Evolutionary conservation across 2,797 vertebrate genomes (phyloP).

Genomic region (Craterocephalus amniculus): DNA sequence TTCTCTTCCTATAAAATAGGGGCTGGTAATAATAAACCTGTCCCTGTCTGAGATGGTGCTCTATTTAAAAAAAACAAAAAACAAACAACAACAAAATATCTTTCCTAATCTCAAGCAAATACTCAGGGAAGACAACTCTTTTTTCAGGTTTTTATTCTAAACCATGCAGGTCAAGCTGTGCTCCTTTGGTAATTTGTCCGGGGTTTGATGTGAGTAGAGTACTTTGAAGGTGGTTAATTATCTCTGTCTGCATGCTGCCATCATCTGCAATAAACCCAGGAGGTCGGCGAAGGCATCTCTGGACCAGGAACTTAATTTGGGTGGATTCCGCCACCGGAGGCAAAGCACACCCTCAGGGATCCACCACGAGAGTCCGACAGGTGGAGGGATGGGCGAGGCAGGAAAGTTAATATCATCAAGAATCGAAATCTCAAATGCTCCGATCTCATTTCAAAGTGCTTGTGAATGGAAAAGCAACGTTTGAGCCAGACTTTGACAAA

Average conservation of each 20-base stretch:
- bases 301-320: slow-evolving; percentile 69
- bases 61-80: slow-evolving; percentile 13
- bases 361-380: slow-evolving; percentile 33
- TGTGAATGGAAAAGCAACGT: slow-evolving; percentile 44
- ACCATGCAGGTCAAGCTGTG: slow-evolving; percentile 8
- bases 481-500: slow-evolving; percentile 65
- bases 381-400: slow-evolving; percentile 27
- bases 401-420: slow-evolving; percentile 77
- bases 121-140: background rate
- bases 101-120: slow-evolving; percentile 19
- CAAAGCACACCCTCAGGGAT: slow-evolving; percentile 62
- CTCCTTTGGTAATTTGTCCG: slow-evolving; percentile 35
- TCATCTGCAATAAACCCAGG: slow-evolving; percentile 55
- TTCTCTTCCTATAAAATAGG: slow-evolving; percentile 5
- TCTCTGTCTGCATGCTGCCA: slow-evolving; percentile 43
- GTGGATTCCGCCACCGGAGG: slow-evolving; percentile 56
- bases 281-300: slow-evolving; percentile 65
- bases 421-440: slow-evolving; percentile 79
- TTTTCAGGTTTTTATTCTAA: slow-evolving; percentile 5
- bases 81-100: background rate
- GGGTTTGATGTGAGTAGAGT: slow-evolving; percentile 33
- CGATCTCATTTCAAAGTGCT: slow-evolving; percentile 79
- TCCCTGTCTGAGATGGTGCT: slow-evolving; percentile 10
- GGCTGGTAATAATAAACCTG: slow-evolving; percentile 13
- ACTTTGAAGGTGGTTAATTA: slow-evolving; percentile 73